A percentile compares a stretch with the other conserved stretches of the same genome.
phyloP scores from a whole-genome alignment of 2,888 invertebrate genomes.

The Drosophila robusta region DNA sequence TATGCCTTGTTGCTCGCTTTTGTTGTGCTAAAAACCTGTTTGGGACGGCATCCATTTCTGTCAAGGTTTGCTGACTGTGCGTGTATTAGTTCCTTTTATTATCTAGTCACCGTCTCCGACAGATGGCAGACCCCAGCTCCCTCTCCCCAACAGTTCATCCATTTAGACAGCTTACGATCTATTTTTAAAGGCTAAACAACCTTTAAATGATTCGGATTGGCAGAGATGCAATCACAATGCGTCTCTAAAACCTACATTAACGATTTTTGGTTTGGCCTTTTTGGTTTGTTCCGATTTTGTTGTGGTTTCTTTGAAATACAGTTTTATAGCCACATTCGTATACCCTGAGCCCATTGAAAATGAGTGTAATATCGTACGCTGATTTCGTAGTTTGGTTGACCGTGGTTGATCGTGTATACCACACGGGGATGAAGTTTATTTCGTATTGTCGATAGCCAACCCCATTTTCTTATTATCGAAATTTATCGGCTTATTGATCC shows the following conservation, averaged over 20 bases:
- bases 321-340: no score
- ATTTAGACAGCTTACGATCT: conserved; percentile 31
- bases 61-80: conserved; percentile 55
- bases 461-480: no score
- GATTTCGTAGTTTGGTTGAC: no score
- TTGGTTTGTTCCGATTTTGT: no score
- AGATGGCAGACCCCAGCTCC: conserved; percentile 42
- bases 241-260: background rate
- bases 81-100: conserved; percentile 41
- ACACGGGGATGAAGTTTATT: no score
- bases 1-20: conserved; percentile 31
- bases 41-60: conserved; percentile 41
- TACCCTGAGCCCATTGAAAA: no score
- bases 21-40: conserved; percentile 67
- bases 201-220: conserved; percentile 29
- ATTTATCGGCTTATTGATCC: no score
- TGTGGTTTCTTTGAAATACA: no score
- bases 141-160: conserved; percentile 10
- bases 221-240: background rate
- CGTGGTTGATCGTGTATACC: no score
- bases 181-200: conserved; percentile 58
- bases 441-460: no score
- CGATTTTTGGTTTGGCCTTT: background rate
- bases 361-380: no score
- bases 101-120: conserved; percentile 37